These are phyloP conservation scores for Pteromalus puparum DNA, from an alignment of 1,140 invertebrate genomes.

Conservation along the genomic window DNA sequence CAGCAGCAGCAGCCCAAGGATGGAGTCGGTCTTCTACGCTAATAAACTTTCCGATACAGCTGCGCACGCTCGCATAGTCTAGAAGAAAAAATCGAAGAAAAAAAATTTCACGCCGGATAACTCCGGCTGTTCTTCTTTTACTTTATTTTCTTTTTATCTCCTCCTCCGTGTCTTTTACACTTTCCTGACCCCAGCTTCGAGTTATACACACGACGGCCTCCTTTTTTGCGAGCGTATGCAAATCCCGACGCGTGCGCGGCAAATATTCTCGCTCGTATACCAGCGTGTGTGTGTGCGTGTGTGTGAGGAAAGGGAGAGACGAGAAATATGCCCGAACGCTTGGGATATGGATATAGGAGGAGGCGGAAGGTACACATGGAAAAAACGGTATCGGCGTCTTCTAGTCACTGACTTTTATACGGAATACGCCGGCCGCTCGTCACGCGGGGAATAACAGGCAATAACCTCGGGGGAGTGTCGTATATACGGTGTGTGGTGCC, in stretches of 20 bases:
- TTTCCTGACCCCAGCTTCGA: slow-evolving; percentile 26
- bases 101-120: slow-evolving; percentile 50
- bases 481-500: not conserved
- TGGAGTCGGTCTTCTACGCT: not conserved
- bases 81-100: not conserved
- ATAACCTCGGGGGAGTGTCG: slow-evolving; percentile 13
- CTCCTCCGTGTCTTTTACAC: slow-evolving; percentile 43
- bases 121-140: slow-evolving; percentile 46
- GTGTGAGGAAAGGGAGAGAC: slow-evolving; percentile 44
- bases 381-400: slow-evolving; percentile 59
- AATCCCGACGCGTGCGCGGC: slow-evolving; percentile 58
- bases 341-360: slow-evolving; percentile 6
- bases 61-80: not conserved
- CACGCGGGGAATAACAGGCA: slow-evolving; percentile 43
- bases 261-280: slow-evolving; percentile 48
- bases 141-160: slow-evolving; percentile 55
- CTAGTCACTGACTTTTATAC: slow-evolving; percentile 61
- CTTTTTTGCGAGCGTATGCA: slow-evolving; percentile 60
- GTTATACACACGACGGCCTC: slow-evolving; percentile 31
- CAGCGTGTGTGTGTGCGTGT: not conserved
- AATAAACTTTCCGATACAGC: slow-evolving; percentile 41
- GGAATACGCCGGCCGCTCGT: slow-evolving; percentile 30
- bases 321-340: slow-evolving; percentile 27
- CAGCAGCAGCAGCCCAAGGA: too few relatives aligned
- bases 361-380: not conserved